Conservation (phyloP, 2,888 invertebrate species). For the Dendrolimus pini region DNA sequence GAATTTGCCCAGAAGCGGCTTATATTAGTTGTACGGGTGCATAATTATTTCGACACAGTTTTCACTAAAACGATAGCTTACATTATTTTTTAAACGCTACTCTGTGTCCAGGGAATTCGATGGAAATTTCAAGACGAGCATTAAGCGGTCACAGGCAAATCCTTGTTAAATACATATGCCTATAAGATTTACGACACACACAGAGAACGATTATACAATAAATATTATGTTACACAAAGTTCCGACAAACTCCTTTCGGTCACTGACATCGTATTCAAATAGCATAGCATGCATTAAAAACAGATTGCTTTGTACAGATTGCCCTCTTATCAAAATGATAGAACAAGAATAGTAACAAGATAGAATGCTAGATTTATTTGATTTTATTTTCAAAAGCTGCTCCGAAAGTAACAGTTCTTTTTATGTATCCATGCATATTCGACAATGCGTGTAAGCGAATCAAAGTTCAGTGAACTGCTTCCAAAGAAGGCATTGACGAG, state of each 20-base stretch:
- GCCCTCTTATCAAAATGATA: conserved; percentile 20
- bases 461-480: background rate
- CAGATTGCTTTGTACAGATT: conserved; percentile 24
- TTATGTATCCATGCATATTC: background rate
- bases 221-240: background rate
- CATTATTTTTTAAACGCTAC: too few relatives aligned
- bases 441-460: background rate
- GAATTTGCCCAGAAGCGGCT: too few relatives aligned
- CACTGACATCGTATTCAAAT: conserved; percentile 25
- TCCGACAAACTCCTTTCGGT: conserved; percentile 15
- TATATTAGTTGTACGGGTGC: too few relatives aligned
- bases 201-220: background rate
- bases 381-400: conserved; percentile 12
- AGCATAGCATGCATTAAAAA: conserved; percentile 20
- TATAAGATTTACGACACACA: background rate
- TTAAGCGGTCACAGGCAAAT: too few relatives aligned
- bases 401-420: conserved; percentile 6
- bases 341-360: conserved; percentile 20
- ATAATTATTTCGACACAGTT: too few relatives aligned
- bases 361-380: conserved; percentile 18
- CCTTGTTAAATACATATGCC: too few relatives aligned
- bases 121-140: too few relatives aligned
- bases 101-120: too few relatives aligned
- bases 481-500: background rate
- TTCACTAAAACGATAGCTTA: too few relatives aligned